Percentiles rank a stretch among this genome's conserved stretches.
Conservation (phyloP, 2,888 invertebrate species). For the Oligia strigilis region DNA sequence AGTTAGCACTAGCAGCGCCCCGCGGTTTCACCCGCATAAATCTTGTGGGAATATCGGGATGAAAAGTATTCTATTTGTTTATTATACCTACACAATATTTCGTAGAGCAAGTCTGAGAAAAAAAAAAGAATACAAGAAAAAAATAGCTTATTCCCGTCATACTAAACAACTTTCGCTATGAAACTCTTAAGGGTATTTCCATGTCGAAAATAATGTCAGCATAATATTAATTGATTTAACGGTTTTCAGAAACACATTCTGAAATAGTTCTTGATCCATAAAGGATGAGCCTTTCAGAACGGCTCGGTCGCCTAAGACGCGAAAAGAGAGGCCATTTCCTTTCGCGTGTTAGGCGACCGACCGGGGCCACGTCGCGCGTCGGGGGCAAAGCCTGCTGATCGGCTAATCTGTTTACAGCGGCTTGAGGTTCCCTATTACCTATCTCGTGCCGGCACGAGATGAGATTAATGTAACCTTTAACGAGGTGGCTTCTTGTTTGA, state of each 20-base stretch:
- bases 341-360: not conserved
- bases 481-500: not conserved
- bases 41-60: no score
- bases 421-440: slow-evolving; percentile 7
- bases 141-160: not conserved
- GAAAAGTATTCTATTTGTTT: no score
- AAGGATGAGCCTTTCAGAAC: slow-evolving; percentile 1
- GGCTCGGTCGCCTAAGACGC: no score
- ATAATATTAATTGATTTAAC: not conserved
- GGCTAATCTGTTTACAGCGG: slow-evolving; percentile 31
- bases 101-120: no score
- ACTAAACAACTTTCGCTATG: not conserved
- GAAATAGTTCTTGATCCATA: slow-evolving; percentile 29
- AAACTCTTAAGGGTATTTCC: not conserved
- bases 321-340: not conserved
- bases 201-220: not conserved
- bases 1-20: not conserved
- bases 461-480: slow-evolving; percentile 24
- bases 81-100: no score
- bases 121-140: no score
- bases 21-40: no score
- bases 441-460: slow-evolving; percentile 16
- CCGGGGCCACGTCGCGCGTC: not conserved
- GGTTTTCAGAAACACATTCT: not conserved
- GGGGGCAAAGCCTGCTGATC: slow-evolving; percentile 4